Evolutionary conservation across 2,113 vertebrate species (phyloP).

Genomic region (Zeus faber): DNA sequence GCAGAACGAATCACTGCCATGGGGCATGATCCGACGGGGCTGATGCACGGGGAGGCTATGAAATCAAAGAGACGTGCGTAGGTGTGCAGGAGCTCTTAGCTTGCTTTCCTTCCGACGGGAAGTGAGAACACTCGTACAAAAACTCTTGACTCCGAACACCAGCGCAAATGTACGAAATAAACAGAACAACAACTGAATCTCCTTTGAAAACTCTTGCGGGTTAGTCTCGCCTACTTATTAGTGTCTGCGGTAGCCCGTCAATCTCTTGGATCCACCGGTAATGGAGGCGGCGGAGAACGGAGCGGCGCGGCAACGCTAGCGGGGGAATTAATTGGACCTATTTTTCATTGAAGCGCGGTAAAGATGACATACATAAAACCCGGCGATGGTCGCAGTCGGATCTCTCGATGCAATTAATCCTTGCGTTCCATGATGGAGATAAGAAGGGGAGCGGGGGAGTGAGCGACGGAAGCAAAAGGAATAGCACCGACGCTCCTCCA

Average conservation of each 20-base stretch:
- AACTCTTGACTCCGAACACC: slow-evolving; percentile 27
- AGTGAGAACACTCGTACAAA: slow-evolving; percentile 3
- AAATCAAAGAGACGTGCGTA: slow-evolving; percentile 53
- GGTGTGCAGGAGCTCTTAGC: slow-evolving; percentile 55
- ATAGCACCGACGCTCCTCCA: slow-evolving; percentile 14
- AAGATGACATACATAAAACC: slow-evolving; percentile 34
- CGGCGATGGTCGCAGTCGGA: slow-evolving; percentile 21
- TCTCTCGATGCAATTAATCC: slow-evolving; percentile 41
- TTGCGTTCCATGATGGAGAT: slow-evolving; percentile 21
- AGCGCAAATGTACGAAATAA: slow-evolving; percentile 18
- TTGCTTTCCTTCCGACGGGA: slow-evolving; percentile 23
- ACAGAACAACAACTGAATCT: slow-evolving; percentile 22
- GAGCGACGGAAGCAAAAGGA: not conserved
- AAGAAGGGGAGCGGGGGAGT: slow-evolving; percentile 8
- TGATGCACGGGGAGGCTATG: slow-evolving; percentile 34
- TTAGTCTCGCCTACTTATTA: too few relatives aligned
- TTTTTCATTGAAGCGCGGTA: slow-evolving; percentile 39
- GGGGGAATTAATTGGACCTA: slow-evolving; percentile 32
- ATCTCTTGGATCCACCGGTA: slow-evolving; percentile 38
- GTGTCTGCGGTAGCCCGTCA: too few relatives aligned
- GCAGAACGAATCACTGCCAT: slow-evolving; percentile 53
- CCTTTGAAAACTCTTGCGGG: slow-evolving; percentile 29
- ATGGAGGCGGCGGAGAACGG: slow-evolving; percentile 28
- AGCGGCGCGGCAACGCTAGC: slow-evolving; percentile 20
- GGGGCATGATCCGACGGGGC: slow-evolving; percentile 47